Base-by-base conservation (phyloP, 2,797 vertebrate genomes). In the Danio aesculapii region DNA sequence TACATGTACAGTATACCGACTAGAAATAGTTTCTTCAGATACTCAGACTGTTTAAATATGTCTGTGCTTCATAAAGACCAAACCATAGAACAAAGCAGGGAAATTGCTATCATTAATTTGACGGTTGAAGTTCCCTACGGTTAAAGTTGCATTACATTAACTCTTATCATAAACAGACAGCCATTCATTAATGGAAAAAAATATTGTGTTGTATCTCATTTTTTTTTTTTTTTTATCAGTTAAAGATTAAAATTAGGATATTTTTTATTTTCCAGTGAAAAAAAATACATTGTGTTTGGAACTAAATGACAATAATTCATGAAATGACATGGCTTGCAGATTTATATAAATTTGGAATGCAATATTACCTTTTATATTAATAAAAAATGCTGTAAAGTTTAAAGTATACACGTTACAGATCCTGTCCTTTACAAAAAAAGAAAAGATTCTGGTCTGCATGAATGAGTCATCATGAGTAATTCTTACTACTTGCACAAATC, bases 141-240 rank as follows among this genome's bases (percentile, higher is more conserved):
- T n/a, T n/a, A n/a, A n/a, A n/a, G 10, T 53, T 75, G 17, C 41
- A 21, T 44, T 44, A 16, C 16, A 75, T 64, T 64, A 52, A 13
- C 58, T 17, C 6, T 75, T 41, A 19, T 1, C 81, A 89, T 80
- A 86, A 41, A 43, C 30, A 0, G 12, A 14, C 14, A n/a, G 19
- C 47, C 21, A 13, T 7, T 12, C 4, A 21, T 67, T 8, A 5
- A 30, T 49, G 1, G 2, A 21, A 21, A 67, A 21, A 30, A 30
- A 30, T 30, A 30, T 30, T 30, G 3, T 30, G 30, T 3, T 30
- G 1, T 30, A 30, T 30, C 30, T 30, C 30, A n/a, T n/a, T n/a
- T n/a, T n/a, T n/a, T n/a, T n/a, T n/a, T n/a, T 30, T 30, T 30
- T 30, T 30, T 30, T 3, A 30, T 30, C 30, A 30, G 30, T 30